phyloP scores from a whole-genome alignment of 2,888 invertebrate species.

The Meta bourneti region DNA sequence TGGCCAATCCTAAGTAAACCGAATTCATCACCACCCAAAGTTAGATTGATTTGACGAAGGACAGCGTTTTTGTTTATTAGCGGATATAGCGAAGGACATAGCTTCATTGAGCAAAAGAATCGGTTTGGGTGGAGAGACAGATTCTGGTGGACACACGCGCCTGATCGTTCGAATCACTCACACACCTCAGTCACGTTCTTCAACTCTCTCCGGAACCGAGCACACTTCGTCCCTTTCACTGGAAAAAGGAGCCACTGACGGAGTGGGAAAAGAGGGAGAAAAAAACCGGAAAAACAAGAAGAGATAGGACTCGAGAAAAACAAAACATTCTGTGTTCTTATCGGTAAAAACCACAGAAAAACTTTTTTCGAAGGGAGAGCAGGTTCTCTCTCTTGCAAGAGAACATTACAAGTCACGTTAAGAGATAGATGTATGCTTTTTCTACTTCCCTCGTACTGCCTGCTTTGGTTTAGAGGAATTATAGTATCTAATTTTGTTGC shows the following conservation, averaged over 20 bases:
- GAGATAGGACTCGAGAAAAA: conserved; percentile 3
- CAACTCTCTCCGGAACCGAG: conserved; percentile 24
- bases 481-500: conserved; percentile 51
- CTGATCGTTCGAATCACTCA: neutral
- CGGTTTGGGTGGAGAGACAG: neutral
- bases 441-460: neutral
- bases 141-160: neutral
- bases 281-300: neutral
- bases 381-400: neutral
- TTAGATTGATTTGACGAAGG: neutral
- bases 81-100: too few relatives aligned
- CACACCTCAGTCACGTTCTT: conserved; percentile 29
- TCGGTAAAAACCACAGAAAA: conserved; percentile 41
- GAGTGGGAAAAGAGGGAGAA: neutral
- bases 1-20: too few relatives aligned
- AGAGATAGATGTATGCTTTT: conserved; percentile 4
- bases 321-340: conserved; percentile 31
- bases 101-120: neutral
- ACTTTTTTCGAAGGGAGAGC: conserved; percentile 3
- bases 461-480: conserved; percentile 28
- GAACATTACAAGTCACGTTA: conserved; percentile 52
- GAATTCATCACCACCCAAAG: too few relatives aligned
- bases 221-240: conserved; percentile 3
- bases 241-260: conserved; percentile 19
- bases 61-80: too few relatives aligned